Evolutionary conservation across 2,113 vertebrate genomes (phyloP).

Genomic region (Phylloscopus trochilus): DNA sequence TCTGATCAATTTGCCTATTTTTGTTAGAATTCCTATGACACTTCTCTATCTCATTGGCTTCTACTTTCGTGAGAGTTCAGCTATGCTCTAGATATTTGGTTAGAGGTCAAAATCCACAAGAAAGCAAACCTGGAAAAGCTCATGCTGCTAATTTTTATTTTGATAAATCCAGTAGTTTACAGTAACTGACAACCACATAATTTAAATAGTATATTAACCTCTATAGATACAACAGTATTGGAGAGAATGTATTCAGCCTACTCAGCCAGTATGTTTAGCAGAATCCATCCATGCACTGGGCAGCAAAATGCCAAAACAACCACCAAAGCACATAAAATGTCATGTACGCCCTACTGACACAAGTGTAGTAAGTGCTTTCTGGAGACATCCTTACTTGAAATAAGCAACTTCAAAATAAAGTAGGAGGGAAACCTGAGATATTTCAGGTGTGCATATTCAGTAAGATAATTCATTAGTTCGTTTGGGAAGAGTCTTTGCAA

Average conservation of each 20-base stretch:
- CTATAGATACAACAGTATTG: neutral
- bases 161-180: conserved; percentile 20
- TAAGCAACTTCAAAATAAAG: neutral
- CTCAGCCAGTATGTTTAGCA: conserved; percentile 1
- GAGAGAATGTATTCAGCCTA: neutral
- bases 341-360: neutral
- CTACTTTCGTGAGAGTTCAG: neutral
- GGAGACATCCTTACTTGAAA: neutral
- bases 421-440: conserved; percentile 30
- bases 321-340: neutral
- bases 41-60: neutral
- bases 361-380: neutral
- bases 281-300: conserved; percentile 2
- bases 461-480: neutral
- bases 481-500: conserved; percentile 48
- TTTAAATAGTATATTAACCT: neutral
- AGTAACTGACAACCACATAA: neutral
- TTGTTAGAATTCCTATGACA: neutral
- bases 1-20: neutral
- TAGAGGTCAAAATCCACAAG: conserved; percentile 9
- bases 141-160: conserved; percentile 54
- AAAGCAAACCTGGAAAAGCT: conserved; percentile 28
- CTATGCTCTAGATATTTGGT: neutral
- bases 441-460: conserved; percentile 51
- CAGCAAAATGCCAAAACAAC: neutral